Conservation (phyloP, 1,140 invertebrate species). For the Stratiolaelaps scimitus region DNA sequence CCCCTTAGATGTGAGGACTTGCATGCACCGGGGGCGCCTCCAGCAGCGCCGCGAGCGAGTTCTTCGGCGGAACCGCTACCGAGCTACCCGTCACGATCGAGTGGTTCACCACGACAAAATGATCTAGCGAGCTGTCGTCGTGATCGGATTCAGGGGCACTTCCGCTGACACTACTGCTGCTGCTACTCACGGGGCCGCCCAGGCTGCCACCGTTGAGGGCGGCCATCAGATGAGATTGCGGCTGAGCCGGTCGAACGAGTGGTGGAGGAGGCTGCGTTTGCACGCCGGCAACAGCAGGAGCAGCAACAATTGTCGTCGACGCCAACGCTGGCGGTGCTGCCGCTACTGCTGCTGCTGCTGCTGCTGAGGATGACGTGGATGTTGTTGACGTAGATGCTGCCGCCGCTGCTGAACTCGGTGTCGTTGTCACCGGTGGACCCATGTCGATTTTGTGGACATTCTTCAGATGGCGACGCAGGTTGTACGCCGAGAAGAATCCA, state of each 20-base stretch:
- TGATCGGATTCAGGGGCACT: slow-evolving; percentile 6
- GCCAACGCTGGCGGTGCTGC: too few relatives aligned
- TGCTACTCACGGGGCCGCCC: not conserved
- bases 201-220: slow-evolving; percentile 10
- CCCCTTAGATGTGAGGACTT: too few relatives aligned
- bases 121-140: slow-evolving; percentile 17
- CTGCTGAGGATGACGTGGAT: too few relatives aligned
- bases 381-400: too few relatives aligned
- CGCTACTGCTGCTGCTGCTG: too few relatives aligned
- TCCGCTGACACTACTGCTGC: too few relatives aligned
- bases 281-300: too few relatives aligned
- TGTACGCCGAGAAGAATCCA: slow-evolving; percentile 25
- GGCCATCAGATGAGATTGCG: slow-evolving; percentile 1
- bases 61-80: not conserved
- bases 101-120: slow-evolving; percentile 19
- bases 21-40: slow-evolving; percentile 15
- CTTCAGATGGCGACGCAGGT: slow-evolving; percentile 25
- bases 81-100: not conserved
- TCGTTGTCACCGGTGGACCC: slow-evolving; percentile 8
- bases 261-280: not conserved
- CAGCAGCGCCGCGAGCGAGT: slow-evolving; percentile 9
- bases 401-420: too few relatives aligned
- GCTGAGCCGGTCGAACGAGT: not conserved
- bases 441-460: slow-evolving; percentile 26
- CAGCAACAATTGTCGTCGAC: too few relatives aligned